These are phyloP conservation scores for Stenodera caucasica DNA, from an alignment of 2,888 invertebrate species.

Conservation along the genomic window DNA sequence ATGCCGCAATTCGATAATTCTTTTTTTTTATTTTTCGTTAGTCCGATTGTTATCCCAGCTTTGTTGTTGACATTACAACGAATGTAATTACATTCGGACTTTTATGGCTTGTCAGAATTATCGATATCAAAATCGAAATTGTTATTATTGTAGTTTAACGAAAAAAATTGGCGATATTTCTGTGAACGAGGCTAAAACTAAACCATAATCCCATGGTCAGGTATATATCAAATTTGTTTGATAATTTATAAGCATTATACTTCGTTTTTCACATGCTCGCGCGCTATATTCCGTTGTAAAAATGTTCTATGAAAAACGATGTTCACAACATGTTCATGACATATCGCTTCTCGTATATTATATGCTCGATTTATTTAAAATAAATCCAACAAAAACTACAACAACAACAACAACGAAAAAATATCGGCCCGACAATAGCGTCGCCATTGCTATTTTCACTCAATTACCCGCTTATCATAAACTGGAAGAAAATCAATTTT, in stretches of 20 bases:
- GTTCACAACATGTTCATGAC: constrained; percentile 35
- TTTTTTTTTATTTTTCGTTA: not conserved
- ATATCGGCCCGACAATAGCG: not conserved
- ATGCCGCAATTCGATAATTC: not conserved
- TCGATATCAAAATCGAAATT: not conserved
- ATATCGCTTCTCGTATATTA: constrained; percentile 22
- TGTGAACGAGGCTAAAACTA: not conserved
- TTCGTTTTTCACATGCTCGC: constrained; percentile 39
- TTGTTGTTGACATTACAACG: not conserved
- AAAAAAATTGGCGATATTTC: not conserved
- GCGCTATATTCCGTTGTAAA: constrained; percentile 4
- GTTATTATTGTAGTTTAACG: not conserved
- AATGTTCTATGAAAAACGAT: constrained; percentile 32
- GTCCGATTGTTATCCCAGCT: not conserved
- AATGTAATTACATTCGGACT: not conserved
- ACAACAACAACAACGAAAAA: not conserved
- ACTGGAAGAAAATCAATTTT: too few relatives aligned
- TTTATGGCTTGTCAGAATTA: not conserved
- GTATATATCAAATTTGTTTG: constrained; percentile 35
- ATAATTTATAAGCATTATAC: constrained; percentile 39
- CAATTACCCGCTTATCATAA: too few relatives aligned
- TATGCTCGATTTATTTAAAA: not conserved
- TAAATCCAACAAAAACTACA: not conserved
- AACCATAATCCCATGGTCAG: constrained; percentile 18
- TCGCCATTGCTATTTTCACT: too few relatives aligned